Conservation (phyloP, 2,113 vertebrate species). For the Entomyzon cyanotis region DNA sequence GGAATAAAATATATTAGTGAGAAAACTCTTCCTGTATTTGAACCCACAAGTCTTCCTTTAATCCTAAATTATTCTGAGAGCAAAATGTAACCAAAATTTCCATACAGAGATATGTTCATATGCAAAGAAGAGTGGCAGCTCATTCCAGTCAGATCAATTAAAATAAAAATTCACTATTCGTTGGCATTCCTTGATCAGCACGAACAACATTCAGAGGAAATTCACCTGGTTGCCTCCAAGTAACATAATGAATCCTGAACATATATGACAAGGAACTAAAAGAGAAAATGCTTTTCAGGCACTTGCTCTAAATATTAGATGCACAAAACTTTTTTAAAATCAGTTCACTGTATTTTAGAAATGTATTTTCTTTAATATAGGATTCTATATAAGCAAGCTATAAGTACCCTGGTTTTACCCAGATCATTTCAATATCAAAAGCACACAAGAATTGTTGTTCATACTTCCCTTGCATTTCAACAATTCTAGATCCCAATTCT, state of each 20-base stretch:
- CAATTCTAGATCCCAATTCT: neutral
- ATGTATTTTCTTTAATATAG: neutral
- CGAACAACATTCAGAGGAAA: slow-evolving; percentile 52
- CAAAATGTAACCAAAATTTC: slow-evolving; percentile 44
- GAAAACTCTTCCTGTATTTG: neutral
- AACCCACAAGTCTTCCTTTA: slow-evolving; percentile 27
- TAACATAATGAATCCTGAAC: slow-evolving; percentile 39
- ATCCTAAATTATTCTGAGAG: slow-evolving; percentile 54
- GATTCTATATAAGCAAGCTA: neutral
- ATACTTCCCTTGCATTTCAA: neutral
- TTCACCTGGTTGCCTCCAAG: slow-evolving; percentile 45
- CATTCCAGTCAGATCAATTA: slow-evolving; percentile 63
- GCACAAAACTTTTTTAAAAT: slow-evolving; percentile 28
- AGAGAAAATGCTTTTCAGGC: slow-evolving; percentile 44
- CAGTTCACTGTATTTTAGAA: neutral
- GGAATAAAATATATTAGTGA: neutral
- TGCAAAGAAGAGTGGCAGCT: slow-evolving; percentile 48
- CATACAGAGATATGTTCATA: slow-evolving; percentile 15
- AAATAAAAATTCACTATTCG: slow-evolving; percentile 44
- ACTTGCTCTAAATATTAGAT: slow-evolving; percentile 51
- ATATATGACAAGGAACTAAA: slow-evolving; percentile 46
- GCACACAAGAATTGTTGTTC: neutral
- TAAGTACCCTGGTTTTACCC: neutral
- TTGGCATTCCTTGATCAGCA: slow-evolving; percentile 60
- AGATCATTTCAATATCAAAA: slow-evolving; percentile 36